Conservation (phyloP, 2,113 vertebrate species). For the Rhinichthys klamathensis region DNA sequence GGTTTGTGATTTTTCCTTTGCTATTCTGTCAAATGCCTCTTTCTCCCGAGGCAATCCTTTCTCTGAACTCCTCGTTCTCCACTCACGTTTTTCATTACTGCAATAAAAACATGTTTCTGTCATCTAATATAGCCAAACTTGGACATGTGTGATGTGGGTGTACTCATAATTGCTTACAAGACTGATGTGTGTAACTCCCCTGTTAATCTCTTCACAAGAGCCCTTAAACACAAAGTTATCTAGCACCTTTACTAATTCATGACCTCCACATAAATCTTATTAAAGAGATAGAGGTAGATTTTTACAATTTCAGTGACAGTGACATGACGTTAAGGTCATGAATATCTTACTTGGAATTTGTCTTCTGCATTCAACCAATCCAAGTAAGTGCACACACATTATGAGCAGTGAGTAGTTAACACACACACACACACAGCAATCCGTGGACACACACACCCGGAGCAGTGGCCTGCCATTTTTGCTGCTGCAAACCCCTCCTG, state of each 20-base stretch:
- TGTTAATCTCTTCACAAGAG: slow-evolving; percentile 53
- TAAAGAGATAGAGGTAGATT: background rate
- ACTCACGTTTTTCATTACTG: slow-evolving; percentile 32
- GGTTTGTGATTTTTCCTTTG: background rate
- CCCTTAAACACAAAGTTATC: slow-evolving; percentile 26
- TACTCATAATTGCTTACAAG: background rate
- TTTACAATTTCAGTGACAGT: background rate
- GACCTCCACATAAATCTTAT: background rate
- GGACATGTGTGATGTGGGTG: slow-evolving; percentile 6
- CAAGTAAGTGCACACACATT: no score
- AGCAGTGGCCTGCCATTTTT: no score
- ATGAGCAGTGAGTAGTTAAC: no score
- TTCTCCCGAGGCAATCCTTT: slow-evolving; percentile 7
- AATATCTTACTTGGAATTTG: no score
- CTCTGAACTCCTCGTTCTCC: background rate
- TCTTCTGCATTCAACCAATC: no score
- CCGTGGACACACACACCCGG: no score
- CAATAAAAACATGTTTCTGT: slow-evolving; percentile 42
- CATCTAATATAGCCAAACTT: slow-evolving; percentile 28
- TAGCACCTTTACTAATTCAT: slow-evolving; percentile 11
- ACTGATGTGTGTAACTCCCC: slow-evolving; percentile 37
- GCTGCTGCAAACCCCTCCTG: no score
- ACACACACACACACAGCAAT: no score
- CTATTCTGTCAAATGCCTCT: slow-evolving; percentile 11
- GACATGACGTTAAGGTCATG: no score